Conservation (phyloP, 2,888 invertebrate species). For the Axea sp. region DNA sequence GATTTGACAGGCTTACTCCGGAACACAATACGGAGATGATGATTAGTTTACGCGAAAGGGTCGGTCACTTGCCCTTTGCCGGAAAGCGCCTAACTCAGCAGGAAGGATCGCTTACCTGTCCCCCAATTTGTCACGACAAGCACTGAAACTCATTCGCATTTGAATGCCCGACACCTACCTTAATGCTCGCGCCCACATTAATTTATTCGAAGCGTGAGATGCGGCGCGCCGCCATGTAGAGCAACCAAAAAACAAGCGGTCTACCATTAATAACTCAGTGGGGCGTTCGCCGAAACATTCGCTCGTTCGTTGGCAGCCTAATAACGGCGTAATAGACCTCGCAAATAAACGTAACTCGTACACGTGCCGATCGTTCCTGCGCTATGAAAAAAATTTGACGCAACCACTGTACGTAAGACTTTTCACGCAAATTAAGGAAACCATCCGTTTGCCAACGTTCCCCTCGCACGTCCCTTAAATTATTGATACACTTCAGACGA, state of each 20-base stretch:
- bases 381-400: not conserved
- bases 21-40: slow-evolving; percentile 89
- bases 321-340: slow-evolving; percentile 73
- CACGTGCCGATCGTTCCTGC: not conserved
- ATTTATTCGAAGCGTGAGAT: slow-evolving; percentile 68
- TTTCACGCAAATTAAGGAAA: slow-evolving; percentile 29
- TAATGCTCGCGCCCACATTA: slow-evolving; percentile 67
- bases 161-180: slow-evolving; percentile 66
- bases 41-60: slow-evolving; percentile 64
- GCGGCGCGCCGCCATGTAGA: slow-evolving; percentile 66
- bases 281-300: slow-evolving; percentile 72
- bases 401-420: too few species aligned
- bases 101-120: slow-evolving; percentile 66
- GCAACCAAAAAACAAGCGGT: slow-evolving; percentile 71
- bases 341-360: slow-evolving; percentile 6
- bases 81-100: slow-evolving; percentile 47
- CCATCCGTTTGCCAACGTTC: slow-evolving; percentile 11
- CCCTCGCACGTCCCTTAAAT: slow-evolving; percentile 47
- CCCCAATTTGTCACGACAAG: slow-evolving; percentile 68
- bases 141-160: slow-evolving; percentile 65
- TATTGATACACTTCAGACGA: slow-evolving; percentile 58
- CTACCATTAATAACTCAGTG: slow-evolving; percentile 75
- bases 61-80: slow-evolving; percentile 52
- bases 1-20: slow-evolving; percentile 46
- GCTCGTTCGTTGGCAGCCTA: slow-evolving; percentile 72